These are phyloP conservation scores for Morpho helenor DNA, from an alignment of 2,888 invertebrate genomes.

Conservation along the genomic window DNA sequence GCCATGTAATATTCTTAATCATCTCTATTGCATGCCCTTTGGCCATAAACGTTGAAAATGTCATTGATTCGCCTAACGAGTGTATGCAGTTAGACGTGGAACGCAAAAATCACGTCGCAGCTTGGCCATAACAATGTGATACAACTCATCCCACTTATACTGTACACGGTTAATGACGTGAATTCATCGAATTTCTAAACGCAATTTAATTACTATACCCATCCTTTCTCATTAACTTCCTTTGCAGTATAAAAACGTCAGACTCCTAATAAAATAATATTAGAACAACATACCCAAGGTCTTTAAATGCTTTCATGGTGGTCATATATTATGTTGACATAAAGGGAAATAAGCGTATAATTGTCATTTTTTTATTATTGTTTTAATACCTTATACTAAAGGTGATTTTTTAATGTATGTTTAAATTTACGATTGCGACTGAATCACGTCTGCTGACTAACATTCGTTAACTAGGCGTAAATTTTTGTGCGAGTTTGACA, in stretches of 20 bases:
- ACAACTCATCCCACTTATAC: background rate
- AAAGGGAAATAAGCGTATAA: background rate
- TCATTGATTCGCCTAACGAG: conserved; percentile 48
- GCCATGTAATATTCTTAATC: conserved; percentile 9
- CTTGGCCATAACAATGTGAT: conserved; percentile 5
- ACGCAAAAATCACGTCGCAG: conserved; percentile 48
- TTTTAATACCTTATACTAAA: too few species aligned
- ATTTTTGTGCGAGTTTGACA: too few species aligned
- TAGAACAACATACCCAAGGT: too few species aligned
- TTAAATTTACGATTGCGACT: too few species aligned
- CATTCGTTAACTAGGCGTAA: too few species aligned
- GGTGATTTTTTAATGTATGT: too few species aligned
- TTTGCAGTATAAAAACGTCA: too few species aligned
- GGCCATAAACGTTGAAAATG: conserved; percentile 53
- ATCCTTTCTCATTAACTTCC: too few species aligned
- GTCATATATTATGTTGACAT: background rate
- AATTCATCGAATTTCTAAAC: background rate
- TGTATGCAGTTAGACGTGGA: conserved; percentile 42
- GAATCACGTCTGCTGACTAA: too few species aligned
- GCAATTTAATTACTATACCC: too few species aligned
- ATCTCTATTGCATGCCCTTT: conserved; percentile 49
- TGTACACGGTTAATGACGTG: background rate
- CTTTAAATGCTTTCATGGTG: too few species aligned
- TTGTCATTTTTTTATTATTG: background rate
- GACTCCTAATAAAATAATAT: too few species aligned